Conservation (phyloP, 1,140 invertebrate genomes). For the Epicauta chinensis region DNA sequence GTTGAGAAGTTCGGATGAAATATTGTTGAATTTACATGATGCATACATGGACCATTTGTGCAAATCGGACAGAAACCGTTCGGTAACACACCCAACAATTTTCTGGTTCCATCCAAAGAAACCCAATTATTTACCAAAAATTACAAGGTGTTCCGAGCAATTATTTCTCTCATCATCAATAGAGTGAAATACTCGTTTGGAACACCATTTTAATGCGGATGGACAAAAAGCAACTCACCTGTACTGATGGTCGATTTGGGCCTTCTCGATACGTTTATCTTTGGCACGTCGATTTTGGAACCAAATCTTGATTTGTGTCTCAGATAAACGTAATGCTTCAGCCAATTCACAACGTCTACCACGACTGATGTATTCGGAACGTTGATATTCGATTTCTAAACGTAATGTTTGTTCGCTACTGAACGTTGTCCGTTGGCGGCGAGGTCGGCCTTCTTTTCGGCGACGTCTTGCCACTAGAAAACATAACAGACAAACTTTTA, state of each 20-base stretch:
- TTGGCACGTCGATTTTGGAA: slow-evolving; percentile 94
- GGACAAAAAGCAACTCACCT: slow-evolving; percentile 54
- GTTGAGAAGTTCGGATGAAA: slow-evolving; percentile 13
- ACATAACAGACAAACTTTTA: neutral
- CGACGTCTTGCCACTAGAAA: slow-evolving; percentile 72
- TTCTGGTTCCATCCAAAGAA: slow-evolving; percentile 2
- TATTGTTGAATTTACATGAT: slow-evolving; percentile 17
- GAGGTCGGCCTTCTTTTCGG: slow-evolving; percentile 74
- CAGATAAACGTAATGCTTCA: slow-evolving; percentile 71
- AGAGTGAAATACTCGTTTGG: no score
- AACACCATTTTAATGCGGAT: no score
- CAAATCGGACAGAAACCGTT: slow-evolving; percentile 31
- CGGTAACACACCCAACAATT: slow-evolving; percentile 30
- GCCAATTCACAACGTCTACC: slow-evolving; percentile 82
- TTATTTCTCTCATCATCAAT: no score
- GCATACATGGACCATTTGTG: slow-evolving; percentile 31
- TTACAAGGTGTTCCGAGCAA: no score
- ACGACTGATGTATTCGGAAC: slow-evolving; percentile 86
- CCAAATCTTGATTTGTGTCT: slow-evolving; percentile 96
- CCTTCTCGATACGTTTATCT: slow-evolving; percentile 93
- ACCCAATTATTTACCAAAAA: neutral
- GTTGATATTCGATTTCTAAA: slow-evolving; percentile 84
- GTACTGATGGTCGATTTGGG: slow-evolving; percentile 89
- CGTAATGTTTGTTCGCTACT: slow-evolving; percentile 86
- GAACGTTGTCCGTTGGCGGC: slow-evolving; percentile 90